Percentiles rank a stretch among this genome's conserved stretches.
Conservation (phyloP, 1,140 invertebrate species). For the Xylocopa sonorina region DNA sequence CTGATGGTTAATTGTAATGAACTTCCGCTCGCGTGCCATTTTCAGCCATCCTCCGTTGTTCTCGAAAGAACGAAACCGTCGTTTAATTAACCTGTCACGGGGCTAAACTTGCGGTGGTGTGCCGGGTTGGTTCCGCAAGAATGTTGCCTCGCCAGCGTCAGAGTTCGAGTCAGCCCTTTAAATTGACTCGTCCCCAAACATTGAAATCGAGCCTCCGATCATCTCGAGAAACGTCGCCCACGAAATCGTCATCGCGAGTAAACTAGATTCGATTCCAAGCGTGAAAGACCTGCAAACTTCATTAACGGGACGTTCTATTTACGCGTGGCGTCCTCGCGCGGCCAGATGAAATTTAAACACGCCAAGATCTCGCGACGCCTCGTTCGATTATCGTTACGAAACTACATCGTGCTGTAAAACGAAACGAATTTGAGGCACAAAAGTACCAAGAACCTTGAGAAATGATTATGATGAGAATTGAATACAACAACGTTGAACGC, state of each 20-base stretch:
- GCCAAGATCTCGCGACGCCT: background rate
- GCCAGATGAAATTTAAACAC: slow-evolving; percentile 13
- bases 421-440: background rate
- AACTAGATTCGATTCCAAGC: slow-evolving; percentile 2
- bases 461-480: too few species aligned
- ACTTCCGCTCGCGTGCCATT: slow-evolving; percentile 42
- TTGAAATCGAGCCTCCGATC: background rate
- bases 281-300: background rate
- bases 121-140: background rate
- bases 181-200: background rate
- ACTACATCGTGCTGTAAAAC: rapidly evolving
- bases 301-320: slow-evolving; percentile 17
- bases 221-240: background rate
- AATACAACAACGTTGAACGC: background rate
- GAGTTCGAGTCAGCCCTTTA: background rate
- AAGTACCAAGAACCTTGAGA: too few species aligned
- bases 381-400: background rate
- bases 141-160: background rate
- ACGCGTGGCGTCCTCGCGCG: background rate
- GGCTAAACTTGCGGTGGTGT: too few species aligned
- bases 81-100: slow-evolving; percentile 59
- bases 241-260: background rate
- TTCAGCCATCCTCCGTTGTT: background rate
- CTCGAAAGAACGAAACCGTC: slow-evolving; percentile 45
- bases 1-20: background rate